Conservation (phyloP, 2,113 vertebrate genomes). For the Ammodytes dubius region DNA sequence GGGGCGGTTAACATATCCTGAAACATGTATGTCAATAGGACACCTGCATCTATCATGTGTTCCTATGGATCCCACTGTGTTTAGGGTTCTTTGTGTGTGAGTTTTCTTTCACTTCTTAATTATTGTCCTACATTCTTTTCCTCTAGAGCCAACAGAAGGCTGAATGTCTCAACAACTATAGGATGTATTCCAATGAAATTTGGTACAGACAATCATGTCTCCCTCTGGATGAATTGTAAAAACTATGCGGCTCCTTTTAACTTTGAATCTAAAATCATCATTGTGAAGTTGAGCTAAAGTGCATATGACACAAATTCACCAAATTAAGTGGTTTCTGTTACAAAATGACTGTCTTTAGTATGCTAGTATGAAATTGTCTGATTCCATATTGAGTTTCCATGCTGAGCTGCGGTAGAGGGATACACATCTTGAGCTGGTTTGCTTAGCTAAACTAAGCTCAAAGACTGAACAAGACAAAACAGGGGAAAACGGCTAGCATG, state of each 20-base stretch:
- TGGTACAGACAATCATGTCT: not conserved
- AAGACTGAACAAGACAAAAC: too few species aligned
- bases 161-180: not conserved
- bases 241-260: not conserved
- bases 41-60: constrained; percentile 12
- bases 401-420: too few species aligned
- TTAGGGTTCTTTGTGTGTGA: not conserved
- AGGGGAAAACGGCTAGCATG: too few species aligned
- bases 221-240: not conserved
- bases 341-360: not conserved
- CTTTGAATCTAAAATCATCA: not conserved
- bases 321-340: not conserved
- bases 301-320: not conserved
- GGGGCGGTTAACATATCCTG: constrained; percentile 11
- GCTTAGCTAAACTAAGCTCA: too few species aligned
- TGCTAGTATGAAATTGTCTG: not conserved
- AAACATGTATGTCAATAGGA: constrained; percentile 6
- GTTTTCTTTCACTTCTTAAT: not conserved
- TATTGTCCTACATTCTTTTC: too few species aligned
- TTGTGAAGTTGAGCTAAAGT: not conserved
- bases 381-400: too few species aligned
- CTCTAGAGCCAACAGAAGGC: too few species aligned
- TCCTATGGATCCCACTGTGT: not conserved
- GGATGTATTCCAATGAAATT: not conserved
- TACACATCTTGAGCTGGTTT: not conserved